Percentiles rank a stretch among this genome's conserved stretches.
phyloP scores from a whole-genome alignment of 1,140 invertebrate species.

The Sarcophaga peregrina region DNA sequence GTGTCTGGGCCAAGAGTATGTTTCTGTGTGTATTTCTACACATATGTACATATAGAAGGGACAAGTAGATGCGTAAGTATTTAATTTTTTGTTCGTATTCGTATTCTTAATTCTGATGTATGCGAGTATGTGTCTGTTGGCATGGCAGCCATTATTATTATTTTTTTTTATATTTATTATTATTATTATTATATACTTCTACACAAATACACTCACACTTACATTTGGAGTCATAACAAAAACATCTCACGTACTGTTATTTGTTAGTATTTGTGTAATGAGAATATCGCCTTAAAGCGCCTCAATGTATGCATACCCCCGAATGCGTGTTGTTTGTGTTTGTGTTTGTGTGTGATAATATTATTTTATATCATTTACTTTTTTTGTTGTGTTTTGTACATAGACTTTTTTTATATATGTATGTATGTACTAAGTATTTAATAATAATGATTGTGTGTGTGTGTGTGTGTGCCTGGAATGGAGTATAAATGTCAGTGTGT shows the following conservation, averaged over 20 bases:
- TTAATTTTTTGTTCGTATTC: background rate
- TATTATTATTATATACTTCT: constrained; percentile 3
- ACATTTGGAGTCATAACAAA: background rate
- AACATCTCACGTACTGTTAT: too few species aligned
- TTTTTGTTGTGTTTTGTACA: constrained; percentile 40
- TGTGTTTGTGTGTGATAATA: background rate
- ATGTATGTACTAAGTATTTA: background rate
- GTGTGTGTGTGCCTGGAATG: background rate
- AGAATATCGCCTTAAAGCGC: too few species aligned
- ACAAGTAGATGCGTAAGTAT: background rate
- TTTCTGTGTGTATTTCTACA: background rate
- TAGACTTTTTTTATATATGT: constrained; percentile 35
- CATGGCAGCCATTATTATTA: background rate
- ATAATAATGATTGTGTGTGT: background rate
- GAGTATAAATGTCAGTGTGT: background rate
- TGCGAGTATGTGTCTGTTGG: background rate
- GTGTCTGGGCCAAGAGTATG: background rate
- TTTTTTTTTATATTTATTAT: constrained; percentile 29
- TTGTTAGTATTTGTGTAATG: too few species aligned
- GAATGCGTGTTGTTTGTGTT: too few species aligned
- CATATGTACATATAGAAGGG: background rate
- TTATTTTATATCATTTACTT: constrained; percentile 34
- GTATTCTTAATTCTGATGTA: background rate
- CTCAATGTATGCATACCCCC: background rate
- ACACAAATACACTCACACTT: background rate